These are phyloP conservation scores for Oenanthe melanoleuca DNA, from an alignment of 2,113 vertebrate species.

Conservation along the genomic window DNA sequence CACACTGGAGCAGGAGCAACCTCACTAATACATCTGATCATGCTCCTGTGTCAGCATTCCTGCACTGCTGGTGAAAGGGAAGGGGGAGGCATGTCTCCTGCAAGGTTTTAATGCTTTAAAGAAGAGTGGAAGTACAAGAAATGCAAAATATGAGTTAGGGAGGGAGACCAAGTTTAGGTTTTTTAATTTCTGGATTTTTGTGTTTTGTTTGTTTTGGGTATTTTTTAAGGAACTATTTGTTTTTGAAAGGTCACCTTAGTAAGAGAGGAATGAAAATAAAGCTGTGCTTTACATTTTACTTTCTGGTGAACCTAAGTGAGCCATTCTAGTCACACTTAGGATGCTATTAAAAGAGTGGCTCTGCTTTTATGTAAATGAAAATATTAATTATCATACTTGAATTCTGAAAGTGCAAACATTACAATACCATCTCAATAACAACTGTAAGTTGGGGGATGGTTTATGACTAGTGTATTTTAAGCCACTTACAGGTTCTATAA, in stretches of 20 bases:
- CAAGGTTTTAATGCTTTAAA: neutral
- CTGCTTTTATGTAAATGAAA: slow-evolving; percentile 17
- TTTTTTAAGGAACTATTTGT: neutral
- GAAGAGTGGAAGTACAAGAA: neutral
- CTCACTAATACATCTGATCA: neutral
- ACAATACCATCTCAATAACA: neutral
- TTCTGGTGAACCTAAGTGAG: neutral
- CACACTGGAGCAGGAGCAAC: neutral
- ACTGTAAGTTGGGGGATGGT: neutral
- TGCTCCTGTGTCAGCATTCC: neutral
- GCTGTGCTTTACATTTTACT: neutral
- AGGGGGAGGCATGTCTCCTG: neutral
- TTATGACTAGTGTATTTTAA: slow-evolving; percentile 5
- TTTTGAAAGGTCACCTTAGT: neutral
- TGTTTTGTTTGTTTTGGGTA: too few relatives aligned
- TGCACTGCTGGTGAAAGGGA: neutral
- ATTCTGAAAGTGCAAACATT: neutral
- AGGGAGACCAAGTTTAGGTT: neutral
- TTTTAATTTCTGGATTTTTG: too few relatives aligned
- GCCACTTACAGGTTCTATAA: neutral
- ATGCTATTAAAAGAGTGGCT: neutral
- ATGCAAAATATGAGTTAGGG: neutral
- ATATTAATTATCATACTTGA: neutral
- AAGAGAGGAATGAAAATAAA: neutral
- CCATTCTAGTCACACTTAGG: neutral